Base-by-base conservation (phyloP, 2,113 vertebrate species). In the Bothrops jararaca region DNA sequence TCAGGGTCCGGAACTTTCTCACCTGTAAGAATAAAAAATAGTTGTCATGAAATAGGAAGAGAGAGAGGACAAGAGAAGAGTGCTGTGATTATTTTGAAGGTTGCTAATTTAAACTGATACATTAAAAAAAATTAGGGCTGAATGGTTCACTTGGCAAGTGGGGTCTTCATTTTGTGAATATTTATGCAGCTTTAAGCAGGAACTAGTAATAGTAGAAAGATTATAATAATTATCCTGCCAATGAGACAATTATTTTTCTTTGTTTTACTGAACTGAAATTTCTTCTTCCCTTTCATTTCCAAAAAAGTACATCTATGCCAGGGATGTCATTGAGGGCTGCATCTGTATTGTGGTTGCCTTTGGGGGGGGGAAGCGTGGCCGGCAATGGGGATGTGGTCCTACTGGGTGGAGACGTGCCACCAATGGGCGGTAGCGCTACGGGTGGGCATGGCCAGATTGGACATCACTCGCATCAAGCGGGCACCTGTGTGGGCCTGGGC, bases 1-100 rank as follows among this genome's bases (percentile, higher is more conserved):
- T 98, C 89, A 99, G 96, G 0, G 99, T 99, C 42, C 99, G 98
- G 94, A 99, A 99, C 97, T 99, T 99, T 92, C 99, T 98, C 86
- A 99, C 98, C 99, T 99, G 95, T 1, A 13, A 2, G 0, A 57
- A 58, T 22, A 93, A 34, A 1, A 88, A 12, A 56, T 42, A 89
- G 56, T 56, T 52, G 50, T 53, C 29, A 24, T 3, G 8, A 48
- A 6, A 22, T 5, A 57, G 42, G 53, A 53, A 15, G 26, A 9
- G 22, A 74, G 29, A 48, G 13, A 53, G 13, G 10, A 29, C 15
- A 1, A 23, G 20, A 20, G 56, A 50, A 3, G 20, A 53, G 3
- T 5, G 18, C 10, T 6, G 18, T 10, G 24, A 58, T 74, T 12
- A n/a, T 23, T 80, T 89, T 85, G 39, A 48, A 9, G 15, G 87